phyloP scores from a whole-genome alignment of 92 coral and sea anemone species.

The Plumapathes pennacea region DNA sequence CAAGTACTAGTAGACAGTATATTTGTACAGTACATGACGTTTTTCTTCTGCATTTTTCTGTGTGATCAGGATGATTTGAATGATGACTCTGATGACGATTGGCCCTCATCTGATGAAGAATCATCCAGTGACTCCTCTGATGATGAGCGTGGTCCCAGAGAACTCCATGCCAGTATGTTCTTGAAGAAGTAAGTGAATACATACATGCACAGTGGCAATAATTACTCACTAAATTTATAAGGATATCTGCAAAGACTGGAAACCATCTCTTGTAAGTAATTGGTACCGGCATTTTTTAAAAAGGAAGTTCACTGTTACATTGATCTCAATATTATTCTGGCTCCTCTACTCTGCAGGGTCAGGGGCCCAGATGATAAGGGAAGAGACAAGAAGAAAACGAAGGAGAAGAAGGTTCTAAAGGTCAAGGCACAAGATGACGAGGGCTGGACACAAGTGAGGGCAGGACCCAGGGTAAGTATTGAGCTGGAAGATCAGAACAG shows the following conservation, averaged over 20 bases:
- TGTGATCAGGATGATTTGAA: slow-evolving; percentile 44
- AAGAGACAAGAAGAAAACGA: slow-evolving; percentile 37
- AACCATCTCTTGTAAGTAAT: too few relatives aligned
- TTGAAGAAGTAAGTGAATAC: slow-evolving; percentile 67
- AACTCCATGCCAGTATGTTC: slow-evolving; percentile 79
- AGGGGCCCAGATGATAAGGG: slow-evolving; percentile 52
- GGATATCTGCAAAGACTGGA: too few relatives aligned
- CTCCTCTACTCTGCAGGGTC: slow-evolving; percentile 26
- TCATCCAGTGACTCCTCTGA: slow-evolving; percentile 53
- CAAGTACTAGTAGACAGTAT: not conserved
- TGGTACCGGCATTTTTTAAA: not conserved
- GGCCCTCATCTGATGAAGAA: slow-evolving; percentile 35
- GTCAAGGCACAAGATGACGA: slow-evolving; percentile 48
- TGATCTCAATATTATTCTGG: not conserved
- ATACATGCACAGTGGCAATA: too few relatives aligned
- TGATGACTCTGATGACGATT: slow-evolving; percentile 84
- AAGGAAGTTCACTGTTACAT: not conserved
- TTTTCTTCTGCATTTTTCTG: not conserved
- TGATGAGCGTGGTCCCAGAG: slow-evolving; percentile 69
- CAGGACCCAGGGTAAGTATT: too few relatives aligned
- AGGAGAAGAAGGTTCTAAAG: slow-evolving; percentile 62
- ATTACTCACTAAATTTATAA: too few relatives aligned
- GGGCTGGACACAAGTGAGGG: slow-evolving; percentile 86
- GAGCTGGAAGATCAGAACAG: too few relatives aligned
- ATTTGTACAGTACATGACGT: not conserved